phyloP scores from a whole-genome alignment of 2,797 vertebrate species.

The Anniella stebbinsi region DNA sequence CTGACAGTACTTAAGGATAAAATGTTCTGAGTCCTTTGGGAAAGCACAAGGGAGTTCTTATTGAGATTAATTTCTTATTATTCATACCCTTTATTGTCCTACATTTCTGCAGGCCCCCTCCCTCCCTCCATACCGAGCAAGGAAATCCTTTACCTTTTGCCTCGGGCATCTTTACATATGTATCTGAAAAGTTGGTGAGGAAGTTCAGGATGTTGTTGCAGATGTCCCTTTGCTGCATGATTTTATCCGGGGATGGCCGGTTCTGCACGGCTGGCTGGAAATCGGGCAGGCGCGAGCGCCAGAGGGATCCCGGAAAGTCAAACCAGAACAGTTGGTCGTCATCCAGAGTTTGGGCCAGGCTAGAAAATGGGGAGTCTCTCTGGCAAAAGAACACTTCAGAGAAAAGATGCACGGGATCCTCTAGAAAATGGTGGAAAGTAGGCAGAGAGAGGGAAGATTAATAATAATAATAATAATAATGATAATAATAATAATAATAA shows the following conservation, averaged over 20 bases:
- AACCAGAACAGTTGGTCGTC: conserved; percentile 70
- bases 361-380: not conserved
- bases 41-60: too few species aligned
- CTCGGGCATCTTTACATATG: conserved; percentile 35
- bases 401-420: conserved; percentile 78
- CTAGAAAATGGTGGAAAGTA: conserved; percentile 79
- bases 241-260: not conserved
- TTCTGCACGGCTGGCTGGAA: conserved; percentile 61
- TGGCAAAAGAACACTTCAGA: conserved; percentile 68
- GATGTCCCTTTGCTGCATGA: not conserved
- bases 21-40: too few species aligned
- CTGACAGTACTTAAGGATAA: too few species aligned
- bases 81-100: too few species aligned
- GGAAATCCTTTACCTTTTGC: conserved; percentile 46
- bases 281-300: conserved; percentile 60
- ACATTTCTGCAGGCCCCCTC: not conserved
- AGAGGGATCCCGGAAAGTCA: conserved; percentile 49
- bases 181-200: not conserved
- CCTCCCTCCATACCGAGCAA: too few species aligned
- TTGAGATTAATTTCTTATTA: too few species aligned
- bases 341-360: conserved; percentile 62
- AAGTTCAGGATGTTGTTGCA: rapidly evolving
- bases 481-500: too few species aligned
- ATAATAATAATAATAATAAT: not conserved
- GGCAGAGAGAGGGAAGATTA: conserved; percentile 22